Base-by-base conservation (phyloP, 1,140 invertebrate species). In the Ostrea denselamellosa region DNA sequence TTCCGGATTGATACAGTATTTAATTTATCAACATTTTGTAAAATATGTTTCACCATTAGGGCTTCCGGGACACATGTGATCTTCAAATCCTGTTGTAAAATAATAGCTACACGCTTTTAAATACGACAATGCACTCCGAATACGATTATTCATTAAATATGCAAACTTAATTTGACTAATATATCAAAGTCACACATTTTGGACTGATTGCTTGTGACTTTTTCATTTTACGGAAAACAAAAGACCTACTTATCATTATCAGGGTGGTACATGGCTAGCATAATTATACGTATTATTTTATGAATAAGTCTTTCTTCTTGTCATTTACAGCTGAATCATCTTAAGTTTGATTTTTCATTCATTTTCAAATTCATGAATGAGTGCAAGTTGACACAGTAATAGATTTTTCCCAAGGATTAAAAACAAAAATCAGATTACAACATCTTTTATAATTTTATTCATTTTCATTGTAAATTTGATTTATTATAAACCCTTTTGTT, bases 351-450 rank as follows among this genome's bases (percentile, higher is more conserved):
- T 34, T 28, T 34, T 77, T 25, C 68, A 77, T 77, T 77, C 68
- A 77, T 28, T 28, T 77, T 62, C 56, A 34, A 34, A 25, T 28
- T 71, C 25, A 77, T 77, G 68, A 77, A 77, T 77, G 25, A 77
- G 25, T 25, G 68, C 25, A 77, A 28, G 19, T 28, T 34, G 25
- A 8, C 56, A 62, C n/a, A 19, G 56, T n/a, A 7, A n/a, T 62
- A 19, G 1, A 17, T 62, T 17, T 12, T 62, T 62, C n/a, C 17
- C n/a, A 17, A 19, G 56, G n/a, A 5, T 62, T 62, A 19, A 19
- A 7, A 62, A 62, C 17, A 5, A 44, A 44, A n/a, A 17, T 62
- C 56, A 62, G 12, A 62, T 62, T 19, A 17, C n/a, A 3, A 19
- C 0, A 62, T 62, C n/a, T 58, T 58, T 12, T 62, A 19, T 62